Percentiles rank a stretch among this genome's conserved stretches.
Evolutionary conservation across 2,888 invertebrate genomes (phyloP).

Genomic region (Luperina testacea): DNA sequence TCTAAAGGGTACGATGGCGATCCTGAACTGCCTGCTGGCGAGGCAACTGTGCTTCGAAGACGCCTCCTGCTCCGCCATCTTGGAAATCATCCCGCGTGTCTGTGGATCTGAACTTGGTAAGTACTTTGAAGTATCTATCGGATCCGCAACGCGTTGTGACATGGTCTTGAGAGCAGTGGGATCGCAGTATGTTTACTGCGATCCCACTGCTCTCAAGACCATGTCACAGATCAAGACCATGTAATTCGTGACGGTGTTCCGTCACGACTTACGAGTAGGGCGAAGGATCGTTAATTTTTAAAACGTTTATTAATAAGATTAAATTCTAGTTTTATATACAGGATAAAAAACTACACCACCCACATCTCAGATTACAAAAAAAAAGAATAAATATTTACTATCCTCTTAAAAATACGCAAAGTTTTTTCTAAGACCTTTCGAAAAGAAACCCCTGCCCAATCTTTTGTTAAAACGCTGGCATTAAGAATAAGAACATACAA

Average conservation of each 20-base stretch:
- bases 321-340: too few relatives aligned
- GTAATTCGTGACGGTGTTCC: too few relatives aligned
- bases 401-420: slow-evolving; percentile 56
- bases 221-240: too few relatives aligned
- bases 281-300: too few relatives aligned
- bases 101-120: slow-evolving; percentile 97
- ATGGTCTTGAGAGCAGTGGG: too few relatives aligned
- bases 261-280: too few relatives aligned
- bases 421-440: slow-evolving; percentile 59
- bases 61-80: slow-evolving; percentile 96
- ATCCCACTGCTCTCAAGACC: too few relatives aligned
- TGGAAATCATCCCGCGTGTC: slow-evolving; percentile 97
- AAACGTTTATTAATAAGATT: too few relatives aligned
- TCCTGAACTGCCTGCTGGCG: slow-evolving; percentile 96
- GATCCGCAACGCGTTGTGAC: not conserved
- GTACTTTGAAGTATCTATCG: slow-evolving; percentile 65
- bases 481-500: slow-evolving; percentile 76
- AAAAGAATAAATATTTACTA: slow-evolving; percentile 46
- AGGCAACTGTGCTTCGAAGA: slow-evolving; percentile 97
- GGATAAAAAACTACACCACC: not conserved
- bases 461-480: slow-evolving; percentile 76
- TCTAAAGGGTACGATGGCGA: slow-evolving; percentile 93
- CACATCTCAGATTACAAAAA: slow-evolving; percentile 12
- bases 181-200: too few relatives aligned
- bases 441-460: slow-evolving; percentile 65